Conservation (phyloP, 2,113 vertebrate genomes). For the Ictalurus furcatus region DNA sequence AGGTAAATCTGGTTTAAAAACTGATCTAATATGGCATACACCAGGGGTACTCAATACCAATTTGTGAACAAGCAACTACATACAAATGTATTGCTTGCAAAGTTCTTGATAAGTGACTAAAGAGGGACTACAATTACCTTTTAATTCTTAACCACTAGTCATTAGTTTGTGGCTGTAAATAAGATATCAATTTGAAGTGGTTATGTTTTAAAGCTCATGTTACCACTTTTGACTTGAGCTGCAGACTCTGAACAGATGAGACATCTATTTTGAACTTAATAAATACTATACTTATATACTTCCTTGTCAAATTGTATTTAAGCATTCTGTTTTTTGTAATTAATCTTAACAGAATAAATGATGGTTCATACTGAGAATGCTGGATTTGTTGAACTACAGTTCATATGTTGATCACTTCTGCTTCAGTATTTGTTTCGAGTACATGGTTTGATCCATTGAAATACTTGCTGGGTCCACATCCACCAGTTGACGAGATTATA, state of each 20-base stretch:
- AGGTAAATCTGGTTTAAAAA: conserved; percentile 13
- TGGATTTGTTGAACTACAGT: not conserved
- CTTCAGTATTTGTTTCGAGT: not conserved
- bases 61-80: not conserved
- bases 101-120: not conserved
- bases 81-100: not conserved
- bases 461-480: not conserved
- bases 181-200: not conserved
- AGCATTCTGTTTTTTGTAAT: not conserved
- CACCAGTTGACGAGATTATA: not conserved
- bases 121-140: not conserved
- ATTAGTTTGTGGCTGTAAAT: not conserved
- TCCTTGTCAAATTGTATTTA: not conserved
- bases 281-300: not conserved
- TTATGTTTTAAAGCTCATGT: not conserved
- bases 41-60: not conserved
- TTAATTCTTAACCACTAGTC: not conserved
- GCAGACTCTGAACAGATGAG: not conserved
- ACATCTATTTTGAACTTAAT: not conserved
- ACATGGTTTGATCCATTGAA: not conserved
- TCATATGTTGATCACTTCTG: not conserved
- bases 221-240: not conserved
- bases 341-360: not conserved
- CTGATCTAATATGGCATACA: not conserved
- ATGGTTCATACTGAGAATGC: not conserved